phyloP scores from a whole-genome alignment of 2,888 invertebrate species.

The Sceliomorpha sp. region DNA sequence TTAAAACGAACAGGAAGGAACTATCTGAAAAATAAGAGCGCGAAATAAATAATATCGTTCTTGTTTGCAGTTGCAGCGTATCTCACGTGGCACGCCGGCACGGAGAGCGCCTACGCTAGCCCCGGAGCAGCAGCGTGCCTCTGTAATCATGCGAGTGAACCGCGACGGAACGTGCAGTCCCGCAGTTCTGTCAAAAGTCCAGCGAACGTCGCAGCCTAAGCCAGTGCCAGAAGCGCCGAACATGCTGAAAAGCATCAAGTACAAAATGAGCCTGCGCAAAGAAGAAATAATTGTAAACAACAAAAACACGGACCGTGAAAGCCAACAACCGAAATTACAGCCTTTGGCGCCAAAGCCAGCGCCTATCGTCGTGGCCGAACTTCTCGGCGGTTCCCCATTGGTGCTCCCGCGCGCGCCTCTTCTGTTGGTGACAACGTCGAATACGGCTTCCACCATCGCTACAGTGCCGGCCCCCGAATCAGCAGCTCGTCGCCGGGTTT shows the following conservation, averaged over 20 bases:
- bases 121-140: conserved; percentile 82
- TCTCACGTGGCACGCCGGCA: conserved; percentile 83
- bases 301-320: conserved; percentile 83
- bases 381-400: conserved; percentile 71
- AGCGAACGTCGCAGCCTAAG: neutral
- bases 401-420: conserved; percentile 74
- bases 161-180: conserved; percentile 87
- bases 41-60: conserved; percentile 13
- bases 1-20: no score
- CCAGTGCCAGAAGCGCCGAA: conserved; percentile 72
- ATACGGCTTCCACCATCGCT: conserved; percentile 34
- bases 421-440: conserved; percentile 65
- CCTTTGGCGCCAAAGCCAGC: conserved; percentile 73
- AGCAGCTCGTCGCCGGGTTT: conserved; percentile 85
- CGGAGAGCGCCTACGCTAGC: no score
- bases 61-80: conserved; percentile 63
- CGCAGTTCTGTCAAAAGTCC: conserved; percentile 56
- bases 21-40: no score
- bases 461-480: conserved; percentile 46
- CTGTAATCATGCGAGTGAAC: conserved; percentile 93
- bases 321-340: conserved; percentile 53
- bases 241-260: conserved; percentile 86
- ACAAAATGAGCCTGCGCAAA: conserved; percentile 85
- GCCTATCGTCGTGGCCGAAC: conserved; percentile 72
- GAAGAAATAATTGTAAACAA: conserved; percentile 84